Conservation (phyloP, 92 coral and sea anemone genomes). For the Paramuricea clavata region DNA sequence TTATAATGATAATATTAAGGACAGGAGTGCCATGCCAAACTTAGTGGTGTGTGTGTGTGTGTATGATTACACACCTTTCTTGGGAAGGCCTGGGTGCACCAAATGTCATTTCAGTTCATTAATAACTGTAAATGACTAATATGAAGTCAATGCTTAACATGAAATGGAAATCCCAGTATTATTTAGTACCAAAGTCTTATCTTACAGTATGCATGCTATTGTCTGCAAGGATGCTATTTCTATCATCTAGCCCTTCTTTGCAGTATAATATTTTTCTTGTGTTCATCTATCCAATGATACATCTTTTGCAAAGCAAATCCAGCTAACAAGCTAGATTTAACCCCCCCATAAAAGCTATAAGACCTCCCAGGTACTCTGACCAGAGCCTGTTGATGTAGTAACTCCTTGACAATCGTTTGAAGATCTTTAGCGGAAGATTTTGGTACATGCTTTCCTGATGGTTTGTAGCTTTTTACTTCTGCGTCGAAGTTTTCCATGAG, state of each 20-base stretch:
- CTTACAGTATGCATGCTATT: neutral
- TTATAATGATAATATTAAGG: no score
- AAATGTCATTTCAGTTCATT: no score
- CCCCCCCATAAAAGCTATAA: constrained; percentile 6
- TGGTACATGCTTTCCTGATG: constrained; percentile 5
- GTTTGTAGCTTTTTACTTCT: neutral
- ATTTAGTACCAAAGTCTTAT: neutral
- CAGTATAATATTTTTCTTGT: constrained; percentile 1
- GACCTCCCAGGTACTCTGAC: constrained; percentile 17
- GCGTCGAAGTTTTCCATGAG: neutral
- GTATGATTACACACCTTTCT: no score
- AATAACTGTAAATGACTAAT: no score
- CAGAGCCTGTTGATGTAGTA: constrained; percentile 3
- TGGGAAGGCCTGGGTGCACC: no score
- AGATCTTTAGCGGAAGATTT: constrained; percentile 10
- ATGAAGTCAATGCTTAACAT: no score
- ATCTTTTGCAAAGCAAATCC: neutral
- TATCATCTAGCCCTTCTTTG: constrained; percentile 14
- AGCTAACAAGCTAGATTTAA: constrained; percentile 2
- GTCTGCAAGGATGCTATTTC: neutral
- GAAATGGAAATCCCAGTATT: neutral
- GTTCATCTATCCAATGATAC: neutral
- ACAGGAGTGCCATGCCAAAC: no score
- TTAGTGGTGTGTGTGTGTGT: no score
- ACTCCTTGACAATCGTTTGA: constrained; percentile 7